Base-by-base conservation (phyloP, 1,140 invertebrate genomes). In the Drosophila busckii region DNA sequence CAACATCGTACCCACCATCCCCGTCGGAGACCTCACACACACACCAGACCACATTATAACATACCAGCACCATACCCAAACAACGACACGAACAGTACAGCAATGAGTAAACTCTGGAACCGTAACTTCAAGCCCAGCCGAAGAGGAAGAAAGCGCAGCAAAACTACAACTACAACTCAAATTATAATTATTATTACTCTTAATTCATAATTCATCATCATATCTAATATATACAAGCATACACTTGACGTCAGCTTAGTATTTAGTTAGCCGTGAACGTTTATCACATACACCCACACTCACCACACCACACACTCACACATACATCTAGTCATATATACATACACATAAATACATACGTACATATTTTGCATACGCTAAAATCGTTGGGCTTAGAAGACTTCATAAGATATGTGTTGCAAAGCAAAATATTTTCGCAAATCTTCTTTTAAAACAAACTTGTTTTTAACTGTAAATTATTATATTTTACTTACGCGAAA, bases 331-430 rank as follows among this genome's bases (percentile, higher is more conserved):
- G 68, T 70, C 65, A 63, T 52, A 55, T 50, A 71, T 40, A 52
- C 12, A 7, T 10, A 63, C 64, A 64, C 48, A 50, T 50, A 58
- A 58, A 31, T 13, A 22, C 20, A 26, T 29, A 29, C 6, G 6
- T 9, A 29, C 10, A 29, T 44, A 19, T 38, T 42, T 46, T 62
- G 52, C 52, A 61, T 66, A 38, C 28, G 52, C 52, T 52, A 9
- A 56, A 40, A 55, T 61, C 35, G 32, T 34, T 20, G 35, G 35
- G 19, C 20, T 20, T 15, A 26, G 12, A 38, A 41, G 32, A 45
- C 58, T 54, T 61, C 50, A 50, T 46, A 52, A 78, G n/a, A n/a
- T n/a, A 65, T 78, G 58, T 80, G 73, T 78, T 78, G 73, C 73
- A 64, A 78, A 78, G 73, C 73, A 75, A 75, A 78, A 58, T 54